A percentile compares a stretch with the other conserved stretches of the same genome.
Evolutionary conservation across 2,888 invertebrate genomes (phyloP).

Genomic region (Aphrophora alni): DNA sequence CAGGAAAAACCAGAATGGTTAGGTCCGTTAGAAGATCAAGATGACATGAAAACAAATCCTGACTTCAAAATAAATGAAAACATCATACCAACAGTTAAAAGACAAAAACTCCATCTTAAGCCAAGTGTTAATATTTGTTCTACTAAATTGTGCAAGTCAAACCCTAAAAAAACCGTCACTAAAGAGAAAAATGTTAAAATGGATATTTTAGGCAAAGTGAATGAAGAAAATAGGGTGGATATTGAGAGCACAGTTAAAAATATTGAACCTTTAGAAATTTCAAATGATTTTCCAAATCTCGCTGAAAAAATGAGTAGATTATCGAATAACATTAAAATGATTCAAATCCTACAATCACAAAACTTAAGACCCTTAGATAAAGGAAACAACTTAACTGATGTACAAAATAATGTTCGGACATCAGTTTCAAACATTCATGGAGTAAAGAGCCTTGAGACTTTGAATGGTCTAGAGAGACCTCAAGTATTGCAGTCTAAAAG

Average conservation of each 20-base stretch:
- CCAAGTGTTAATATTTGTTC: background rate
- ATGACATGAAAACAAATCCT: background rate
- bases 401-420: background rate
- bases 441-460: background rate
- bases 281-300: background rate
- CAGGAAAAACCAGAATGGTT: conserved; percentile 33
- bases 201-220: background rate
- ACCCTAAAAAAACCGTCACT: background rate
- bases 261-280: background rate
- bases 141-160: background rate
- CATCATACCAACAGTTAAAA: background rate
- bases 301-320: background rate
- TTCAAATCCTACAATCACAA: background rate
- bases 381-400: background rate
- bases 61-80: background rate
- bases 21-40: conserved; percentile 26
- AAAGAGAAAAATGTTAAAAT: background rate
- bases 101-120: background rate
- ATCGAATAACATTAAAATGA: background rate
- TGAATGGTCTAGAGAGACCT: background rate
- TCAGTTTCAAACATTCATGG: background rate
- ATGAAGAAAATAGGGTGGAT: background rate
- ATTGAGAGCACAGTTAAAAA: background rate
- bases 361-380: background rate
- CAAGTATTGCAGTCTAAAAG: background rate